Evolutionary conservation across 2,113 vertebrate species (phyloP).

Genomic region (Embiotoca jacksoni): DNA sequence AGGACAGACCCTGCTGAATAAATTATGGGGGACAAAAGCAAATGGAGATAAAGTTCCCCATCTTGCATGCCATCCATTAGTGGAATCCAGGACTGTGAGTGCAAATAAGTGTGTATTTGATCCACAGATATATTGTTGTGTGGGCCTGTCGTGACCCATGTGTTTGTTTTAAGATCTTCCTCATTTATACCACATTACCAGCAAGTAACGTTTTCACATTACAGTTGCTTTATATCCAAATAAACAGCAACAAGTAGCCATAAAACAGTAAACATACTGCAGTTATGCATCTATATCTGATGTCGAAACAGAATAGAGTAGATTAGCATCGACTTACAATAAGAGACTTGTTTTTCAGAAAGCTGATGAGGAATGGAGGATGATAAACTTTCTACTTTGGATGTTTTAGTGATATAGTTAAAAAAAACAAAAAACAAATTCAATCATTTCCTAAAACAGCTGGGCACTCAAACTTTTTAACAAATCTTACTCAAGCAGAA

Average conservation of each 20-base stretch:
- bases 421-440: too few species aligned
- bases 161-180: slow-evolving; percentile 50
- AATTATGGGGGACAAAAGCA: slow-evolving; percentile 72
- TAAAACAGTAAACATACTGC: slow-evolving; percentile 44
- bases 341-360: not conserved
- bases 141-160: slow-evolving; percentile 34
- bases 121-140: slow-evolving; percentile 36
- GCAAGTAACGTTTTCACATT: slow-evolving; percentile 26
- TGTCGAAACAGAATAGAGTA: slow-evolving; percentile 1
- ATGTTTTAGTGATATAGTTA: too few species aligned
- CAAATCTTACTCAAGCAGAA: not conserved
- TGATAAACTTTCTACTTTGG: too few species aligned
- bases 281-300: slow-evolving; percentile 1
- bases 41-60: slow-evolving; percentile 56
- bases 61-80: slow-evolving; percentile 61
- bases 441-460: too few species aligned
- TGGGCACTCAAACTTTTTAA: too few species aligned
- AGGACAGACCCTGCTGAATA: slow-evolving; percentile 67
- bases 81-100: slow-evolving; percentile 33
- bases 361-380: not conserved
- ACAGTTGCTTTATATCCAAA: slow-evolving; percentile 30
- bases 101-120: slow-evolving; percentile 65
- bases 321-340: not conserved
- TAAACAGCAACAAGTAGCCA: slow-evolving; percentile 31
- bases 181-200: slow-evolving; percentile 40